Base-by-base conservation (phyloP, 2,113 vertebrate species). In the Perca fluviatilis region DNA sequence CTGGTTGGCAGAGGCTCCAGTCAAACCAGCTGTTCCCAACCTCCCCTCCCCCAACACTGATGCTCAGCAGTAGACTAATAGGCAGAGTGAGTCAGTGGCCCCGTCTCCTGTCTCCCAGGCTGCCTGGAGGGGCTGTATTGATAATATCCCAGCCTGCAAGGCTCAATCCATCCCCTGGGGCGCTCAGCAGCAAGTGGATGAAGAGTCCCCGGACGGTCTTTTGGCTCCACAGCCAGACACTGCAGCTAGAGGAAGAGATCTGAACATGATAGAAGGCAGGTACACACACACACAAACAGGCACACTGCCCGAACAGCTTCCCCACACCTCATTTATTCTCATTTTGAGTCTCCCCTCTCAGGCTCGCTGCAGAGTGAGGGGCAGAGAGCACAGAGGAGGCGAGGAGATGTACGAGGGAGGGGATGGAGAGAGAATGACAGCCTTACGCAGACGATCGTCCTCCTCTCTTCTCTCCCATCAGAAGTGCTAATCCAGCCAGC, bases 71-170 rank as follows among this genome's bases (percentile, higher is more conserved):
- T 85, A 68, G 90, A 92, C 92, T 95, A 95, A 96, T 95, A 92
- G 92, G 92, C 86, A 89, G 89, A 92, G 92, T 77, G 85, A 94
- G 90, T 89, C 88, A 85, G 86, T 93, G 89, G 86, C 79, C 87
- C 83, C 27, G 85, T 94, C 92, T 94, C 86, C 92, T 93, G 93
- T 95, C 94, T 95, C 89, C 86, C 73, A 93, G 95, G 91, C 90
- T 94, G 94, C 94, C 94, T 93, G 86, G 86, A 94, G 94, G 89
- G 91, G 71, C 88, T 88, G 88, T 94, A 95, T 96, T 94, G 92
- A 94, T 95, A 95, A 95, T 91, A 93, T 93, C 91, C 90, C 85
- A 88, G 89, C 84, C 86, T 94, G 93, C 91, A 88, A 92, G 88
- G 91, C 93, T 95, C 93, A 93, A 95, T 94, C 83, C 93, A 56